Conservation (phyloP, 2,797 vertebrate genomes). For the Coregonus ussuriensis region DNA sequence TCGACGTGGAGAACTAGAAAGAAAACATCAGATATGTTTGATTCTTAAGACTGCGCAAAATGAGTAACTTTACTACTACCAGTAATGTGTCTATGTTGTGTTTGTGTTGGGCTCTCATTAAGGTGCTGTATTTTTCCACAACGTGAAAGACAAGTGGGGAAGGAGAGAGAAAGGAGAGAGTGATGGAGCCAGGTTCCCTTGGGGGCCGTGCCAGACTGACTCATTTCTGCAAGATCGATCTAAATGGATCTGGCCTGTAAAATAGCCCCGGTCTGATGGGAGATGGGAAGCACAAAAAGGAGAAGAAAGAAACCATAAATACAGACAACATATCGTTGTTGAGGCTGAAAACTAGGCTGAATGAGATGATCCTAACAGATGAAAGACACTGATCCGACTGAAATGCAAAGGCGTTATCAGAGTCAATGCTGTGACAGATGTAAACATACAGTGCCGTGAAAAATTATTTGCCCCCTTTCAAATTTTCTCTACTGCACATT, state of each 20-base stretch:
- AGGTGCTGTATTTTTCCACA: background rate
- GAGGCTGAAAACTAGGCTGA: conserved; percentile 31
- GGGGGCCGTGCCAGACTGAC: conserved; percentile 7
- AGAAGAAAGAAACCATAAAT: conserved; percentile 24
- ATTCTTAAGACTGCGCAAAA: background rate
- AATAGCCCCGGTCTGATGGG: conserved; percentile 15
- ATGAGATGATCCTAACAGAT: conserved; percentile 28
- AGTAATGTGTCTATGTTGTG: no score
- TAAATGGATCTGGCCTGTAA: conserved; percentile 43
- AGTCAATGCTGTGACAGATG: conserved; percentile 22
- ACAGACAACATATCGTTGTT: conserved; percentile 19
- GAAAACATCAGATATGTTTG: background rate
- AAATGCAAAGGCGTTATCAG: conserved; percentile 30
- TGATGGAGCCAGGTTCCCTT: conserved; percentile 6
- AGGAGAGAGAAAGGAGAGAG: conserved; percentile 1
- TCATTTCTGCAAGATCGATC: conserved; percentile 37
- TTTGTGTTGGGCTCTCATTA: background rate
- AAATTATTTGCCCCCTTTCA: no score
- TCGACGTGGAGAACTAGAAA: background rate
- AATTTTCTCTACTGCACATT: no score
- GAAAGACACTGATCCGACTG: conserved; percentile 6
- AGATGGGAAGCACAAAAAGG: conserved; percentile 14
- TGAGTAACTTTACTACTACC: background rate
- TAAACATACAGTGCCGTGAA: conserved; percentile 16
- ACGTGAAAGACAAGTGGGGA: background rate